Percentiles rank a stretch among this genome's conserved stretches.
phyloP scores from a whole-genome alignment of 23 tunicate species.

The Diplosoma virens region DNA sequence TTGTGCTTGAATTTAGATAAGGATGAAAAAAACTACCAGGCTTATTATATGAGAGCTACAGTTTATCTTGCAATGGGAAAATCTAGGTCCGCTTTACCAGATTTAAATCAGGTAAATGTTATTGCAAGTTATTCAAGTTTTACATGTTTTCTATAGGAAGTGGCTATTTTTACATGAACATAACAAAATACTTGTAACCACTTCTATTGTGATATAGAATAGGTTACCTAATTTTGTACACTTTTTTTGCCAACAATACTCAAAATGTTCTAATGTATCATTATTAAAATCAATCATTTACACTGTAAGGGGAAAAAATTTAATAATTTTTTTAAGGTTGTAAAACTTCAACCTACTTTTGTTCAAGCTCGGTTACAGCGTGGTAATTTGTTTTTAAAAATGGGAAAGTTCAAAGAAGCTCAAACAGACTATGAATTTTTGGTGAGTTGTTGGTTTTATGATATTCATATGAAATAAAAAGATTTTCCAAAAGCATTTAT shows the following conservation, averaged over 20 bases:
- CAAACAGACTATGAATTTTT: conserved; percentile 87
- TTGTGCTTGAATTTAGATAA: conserved; percentile 8
- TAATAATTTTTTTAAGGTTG: conserved; percentile 64
- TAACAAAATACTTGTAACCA: too few relatives aligned
- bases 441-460: conserved; percentile 38
- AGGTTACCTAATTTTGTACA: too few relatives aligned
- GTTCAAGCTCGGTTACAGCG: conserved; percentile 80
- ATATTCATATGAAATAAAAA: too few relatives aligned
- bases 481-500: too few relatives aligned
- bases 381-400: conserved; percentile 89
- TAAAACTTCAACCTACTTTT: conserved; percentile 69
- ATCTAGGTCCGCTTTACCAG: conserved; percentile 86
- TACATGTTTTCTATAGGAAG: too few relatives aligned
- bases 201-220: too few relatives aligned
- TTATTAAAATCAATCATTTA: too few relatives aligned
- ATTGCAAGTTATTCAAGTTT: too few relatives aligned
- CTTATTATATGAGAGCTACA: conserved; percentile 93
- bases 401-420: conserved; percentile 93
- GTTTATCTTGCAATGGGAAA: conserved; percentile 95
- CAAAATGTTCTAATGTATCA: too few relatives aligned
- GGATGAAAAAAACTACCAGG: conserved; percentile 86
- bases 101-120: conserved; percentile 65
- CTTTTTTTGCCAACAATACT: too few relatives aligned
- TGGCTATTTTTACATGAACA: too few relatives aligned
- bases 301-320: too few relatives aligned